A percentile compares a stretch with the other conserved stretches of the same genome.
phyloP scores from a whole-genome alignment of 2,113 vertebrate genomes.

The Chitala chitala region DNA sequence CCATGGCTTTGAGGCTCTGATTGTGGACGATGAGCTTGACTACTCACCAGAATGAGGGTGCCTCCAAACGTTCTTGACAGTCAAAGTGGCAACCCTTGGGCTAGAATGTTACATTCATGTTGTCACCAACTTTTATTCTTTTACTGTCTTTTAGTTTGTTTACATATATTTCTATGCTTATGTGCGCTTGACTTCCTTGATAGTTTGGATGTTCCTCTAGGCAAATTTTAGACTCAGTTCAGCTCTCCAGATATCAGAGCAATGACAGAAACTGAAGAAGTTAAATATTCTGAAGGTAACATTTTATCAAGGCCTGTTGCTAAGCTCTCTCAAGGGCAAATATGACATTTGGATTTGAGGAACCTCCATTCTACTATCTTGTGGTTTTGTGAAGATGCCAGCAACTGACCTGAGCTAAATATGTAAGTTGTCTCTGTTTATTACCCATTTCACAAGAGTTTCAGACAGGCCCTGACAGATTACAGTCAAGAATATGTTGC shows the following conservation, averaged over 20 bases:
- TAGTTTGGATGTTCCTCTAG: background rate
- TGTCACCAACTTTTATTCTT: slow-evolving; percentile 31
- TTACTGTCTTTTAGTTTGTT: slow-evolving; percentile 7
- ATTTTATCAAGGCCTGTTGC: background rate
- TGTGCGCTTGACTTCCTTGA: background rate
- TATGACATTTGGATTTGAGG: too few species aligned
- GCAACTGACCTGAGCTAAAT: background rate
- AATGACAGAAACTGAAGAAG: background rate
- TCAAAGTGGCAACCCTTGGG: slow-evolving; percentile 59
- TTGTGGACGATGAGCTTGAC: slow-evolving; percentile 76
- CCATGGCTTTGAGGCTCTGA: slow-evolving; percentile 70
- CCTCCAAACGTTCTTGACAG: slow-evolving; percentile 12
- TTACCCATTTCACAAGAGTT: background rate
- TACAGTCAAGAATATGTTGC: background rate
- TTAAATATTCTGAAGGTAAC: background rate
- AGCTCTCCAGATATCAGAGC: background rate
- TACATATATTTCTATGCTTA: background rate
- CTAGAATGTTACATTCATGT: slow-evolving; percentile 54
- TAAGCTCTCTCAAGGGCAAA: background rate
- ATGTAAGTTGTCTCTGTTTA: background rate
- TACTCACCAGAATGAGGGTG: slow-evolving; percentile 66
- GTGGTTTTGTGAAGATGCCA: background rate
- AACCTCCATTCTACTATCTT: too few species aligned
- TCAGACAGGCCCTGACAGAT: too few species aligned
- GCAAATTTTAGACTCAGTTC: background rate